phyloP scores from a whole-genome alignment of 2,888 invertebrate genomes.

The Drosophila affinis region DNA sequence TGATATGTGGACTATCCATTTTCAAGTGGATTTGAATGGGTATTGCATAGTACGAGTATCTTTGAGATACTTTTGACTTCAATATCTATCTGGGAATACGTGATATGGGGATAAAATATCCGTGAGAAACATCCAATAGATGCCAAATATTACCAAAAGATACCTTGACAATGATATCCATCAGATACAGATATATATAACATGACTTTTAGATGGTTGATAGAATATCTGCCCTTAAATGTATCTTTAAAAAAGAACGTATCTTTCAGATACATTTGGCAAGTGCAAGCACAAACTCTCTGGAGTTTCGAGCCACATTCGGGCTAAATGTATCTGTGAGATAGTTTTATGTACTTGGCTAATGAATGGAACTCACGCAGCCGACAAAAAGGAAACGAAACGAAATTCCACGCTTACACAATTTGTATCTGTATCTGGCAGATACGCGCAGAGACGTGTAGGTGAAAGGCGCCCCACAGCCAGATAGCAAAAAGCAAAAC shows the following conservation, averaged over 20 bases:
- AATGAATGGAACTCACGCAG: constrained; percentile 62
- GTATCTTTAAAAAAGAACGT: no score
- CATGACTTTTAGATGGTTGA: no score
- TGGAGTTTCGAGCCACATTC: background rate
- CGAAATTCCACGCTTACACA: constrained; percentile 40
- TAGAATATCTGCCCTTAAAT: no score
- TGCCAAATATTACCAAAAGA: no score
- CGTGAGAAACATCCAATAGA: no score
- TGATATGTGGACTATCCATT: background rate
- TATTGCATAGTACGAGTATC: background rate
- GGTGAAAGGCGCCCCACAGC: constrained; percentile 38
- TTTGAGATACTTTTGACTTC: background rate
- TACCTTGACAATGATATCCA: no score
- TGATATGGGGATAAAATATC: no score
- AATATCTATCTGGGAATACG: no score
- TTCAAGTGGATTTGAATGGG: no score
- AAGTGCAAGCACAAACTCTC: background rate
- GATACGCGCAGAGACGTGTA: constrained; percentile 10
- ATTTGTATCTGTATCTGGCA: constrained; percentile 41
- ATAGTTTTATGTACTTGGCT: constrained; percentile 39
- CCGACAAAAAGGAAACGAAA: constrained; percentile 19
- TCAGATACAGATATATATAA: no score
- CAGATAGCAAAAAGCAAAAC: constrained; percentile 26
- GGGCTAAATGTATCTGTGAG: constrained; percentile 10
- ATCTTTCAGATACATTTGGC: no score